Conservation (phyloP, 2,797 vertebrate species). For the Liasis olivaceus region DNA sequence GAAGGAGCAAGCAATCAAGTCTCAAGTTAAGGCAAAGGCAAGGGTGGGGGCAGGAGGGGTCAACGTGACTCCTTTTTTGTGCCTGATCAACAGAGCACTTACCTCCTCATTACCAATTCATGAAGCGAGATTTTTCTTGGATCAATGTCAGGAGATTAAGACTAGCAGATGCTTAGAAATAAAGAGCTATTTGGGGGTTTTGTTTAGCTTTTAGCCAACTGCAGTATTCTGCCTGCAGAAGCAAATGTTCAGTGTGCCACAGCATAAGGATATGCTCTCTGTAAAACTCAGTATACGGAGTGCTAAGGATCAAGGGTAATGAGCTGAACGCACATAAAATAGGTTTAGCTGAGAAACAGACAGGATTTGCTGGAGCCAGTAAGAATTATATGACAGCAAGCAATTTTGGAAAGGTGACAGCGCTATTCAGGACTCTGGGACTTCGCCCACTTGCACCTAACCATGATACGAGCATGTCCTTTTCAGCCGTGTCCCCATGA, state of each 20-base stretch:
- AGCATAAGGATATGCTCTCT: background rate
- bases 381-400: background rate
- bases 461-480: background rate
- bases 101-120: constrained; percentile 15
- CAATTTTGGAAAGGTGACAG: background rate
- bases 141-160: constrained; percentile 25
- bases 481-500: background rate
- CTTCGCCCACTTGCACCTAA: background rate
- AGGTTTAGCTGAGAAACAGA: background rate
- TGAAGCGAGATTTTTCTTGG: background rate
- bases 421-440: background rate
- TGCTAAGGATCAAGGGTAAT: background rate
- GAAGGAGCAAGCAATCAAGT: constrained; percentile 33
- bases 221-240: background rate
- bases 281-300: background rate
- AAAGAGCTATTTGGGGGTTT: background rate
- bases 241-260: background rate
- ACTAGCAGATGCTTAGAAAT: background rate
- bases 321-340: background rate
- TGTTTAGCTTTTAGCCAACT: background rate
- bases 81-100: constrained; percentile 21
- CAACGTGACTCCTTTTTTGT: background rate
- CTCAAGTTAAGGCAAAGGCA: constrained; percentile 17
- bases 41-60: background rate
- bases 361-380: background rate